Percentiles rank a stretch among this genome's conserved stretches.
Conservation (phyloP, 2,888 invertebrate species). For the Hermaeophaga mercurialis region DNA sequence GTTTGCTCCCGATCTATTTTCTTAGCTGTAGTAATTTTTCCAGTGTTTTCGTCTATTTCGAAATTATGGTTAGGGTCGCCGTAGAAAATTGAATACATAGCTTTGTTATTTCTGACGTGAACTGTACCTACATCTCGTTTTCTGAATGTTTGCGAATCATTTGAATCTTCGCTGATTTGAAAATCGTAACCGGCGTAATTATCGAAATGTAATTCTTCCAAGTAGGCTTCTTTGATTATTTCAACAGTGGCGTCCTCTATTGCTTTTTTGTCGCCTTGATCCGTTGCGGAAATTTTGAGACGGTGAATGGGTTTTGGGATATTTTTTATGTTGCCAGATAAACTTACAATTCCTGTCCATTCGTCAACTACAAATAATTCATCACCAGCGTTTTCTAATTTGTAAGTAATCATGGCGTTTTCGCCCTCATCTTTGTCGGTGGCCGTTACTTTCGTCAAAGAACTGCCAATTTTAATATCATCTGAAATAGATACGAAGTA, state of each 20-base stretch:
- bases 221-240: conserved; percentile 74
- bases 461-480: conserved; percentile 67
- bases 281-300: conserved; percentile 78
- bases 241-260: conserved; percentile 79
- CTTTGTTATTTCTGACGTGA: conserved; percentile 59
- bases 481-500: conserved; percentile 81
- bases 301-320: conserved; percentile 71
- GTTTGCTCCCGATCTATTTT: conserved; percentile 85
- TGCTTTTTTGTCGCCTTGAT: conserved; percentile 77
- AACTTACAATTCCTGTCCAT: conserved; percentile 74
- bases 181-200: conserved; percentile 80
- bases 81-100: conserved; percentile 75
- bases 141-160: conserved; percentile 62
- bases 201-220: conserved; percentile 77
- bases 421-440: conserved; percentile 87
- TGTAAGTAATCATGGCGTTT: conserved; percentile 81
- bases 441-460: conserved; percentile 77
- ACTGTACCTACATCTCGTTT: conserved; percentile 81
- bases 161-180: conserved; percentile 81
- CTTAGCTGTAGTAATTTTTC: conserved; percentile 76
- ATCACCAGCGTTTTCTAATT: conserved; percentile 78
- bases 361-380: conserved; percentile 81
- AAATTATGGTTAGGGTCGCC: conserved; percentile 82
- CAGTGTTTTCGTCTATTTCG: conserved; percentile 77
- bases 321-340: conserved; percentile 69